Evolutionary conservation across 2,888 invertebrate genomes (phyloP).

Genomic region (Rosalia funebris): DNA sequence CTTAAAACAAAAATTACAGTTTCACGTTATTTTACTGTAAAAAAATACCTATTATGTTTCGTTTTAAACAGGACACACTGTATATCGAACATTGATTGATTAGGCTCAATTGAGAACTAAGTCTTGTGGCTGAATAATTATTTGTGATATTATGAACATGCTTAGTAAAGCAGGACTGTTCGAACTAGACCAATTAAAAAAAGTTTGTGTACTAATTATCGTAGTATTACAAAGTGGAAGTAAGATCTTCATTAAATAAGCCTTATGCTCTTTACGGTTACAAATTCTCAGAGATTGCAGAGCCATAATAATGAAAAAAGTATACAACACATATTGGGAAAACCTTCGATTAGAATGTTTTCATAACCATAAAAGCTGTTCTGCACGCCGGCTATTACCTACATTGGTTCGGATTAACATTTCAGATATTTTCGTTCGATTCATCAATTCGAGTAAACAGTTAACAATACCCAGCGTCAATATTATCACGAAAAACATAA

Average conservation of each 20-base stretch:
- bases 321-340: neutral
- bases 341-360: neutral
- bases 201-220: too few relatives aligned
- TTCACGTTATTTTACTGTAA: neutral
- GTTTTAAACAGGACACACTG: neutral
- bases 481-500: constrained; percentile 24
- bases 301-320: too few relatives aligned
- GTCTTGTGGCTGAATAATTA: too few relatives aligned
- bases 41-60: neutral
- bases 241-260: too few relatives aligned
- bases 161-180: too few relatives aligned
- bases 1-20: neutral
- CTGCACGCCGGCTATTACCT: neutral
- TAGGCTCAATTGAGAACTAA: too few relatives aligned
- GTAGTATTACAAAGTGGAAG: too few relatives aligned
- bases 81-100: too few relatives aligned
- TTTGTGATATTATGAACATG: too few relatives aligned
- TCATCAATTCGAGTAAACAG: constrained; percentile 17
- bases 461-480: constrained; percentile 17
- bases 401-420: constrained; percentile 6
- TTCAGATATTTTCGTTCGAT: constrained; percentile 20
- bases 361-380: neutral
- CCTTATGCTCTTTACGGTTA: too few relatives aligned
- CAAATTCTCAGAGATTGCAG: too few relatives aligned
- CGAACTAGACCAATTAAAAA: too few relatives aligned